A percentile compares a stretch with the other conserved stretches of the same genome.
Conservation (phyloP, 2,888 invertebrate species). For the Acanthoscelides obtectus region DNA sequence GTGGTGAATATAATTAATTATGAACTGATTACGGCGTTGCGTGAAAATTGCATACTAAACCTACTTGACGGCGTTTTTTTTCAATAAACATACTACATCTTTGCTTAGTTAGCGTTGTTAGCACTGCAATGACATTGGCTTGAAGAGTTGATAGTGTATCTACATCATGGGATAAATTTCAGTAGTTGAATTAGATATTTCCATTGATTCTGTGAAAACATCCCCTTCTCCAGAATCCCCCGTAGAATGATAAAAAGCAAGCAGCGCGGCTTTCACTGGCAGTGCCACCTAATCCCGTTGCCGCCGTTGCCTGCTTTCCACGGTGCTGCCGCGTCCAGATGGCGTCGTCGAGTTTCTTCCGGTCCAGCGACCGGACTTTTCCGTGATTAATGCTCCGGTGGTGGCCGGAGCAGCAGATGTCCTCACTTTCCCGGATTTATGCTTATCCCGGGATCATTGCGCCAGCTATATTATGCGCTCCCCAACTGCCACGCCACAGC, state of each 20-base stretch:
- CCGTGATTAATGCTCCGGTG: not conserved
- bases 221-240: too few relatives aligned
- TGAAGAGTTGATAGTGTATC: too few relatives aligned
- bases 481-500: not conserved
- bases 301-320: not conserved
- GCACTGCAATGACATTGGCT: too few relatives aligned
- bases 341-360: not conserved
- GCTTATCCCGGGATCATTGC: not conserved
- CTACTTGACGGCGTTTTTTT: too few relatives aligned
- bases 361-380: not conserved
- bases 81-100: too few relatives aligned
- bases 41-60: too few relatives aligned
- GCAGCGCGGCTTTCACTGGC: not conserved
- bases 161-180: too few relatives aligned
- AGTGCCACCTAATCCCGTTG: not conserved
- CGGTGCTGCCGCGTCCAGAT: not conserved
- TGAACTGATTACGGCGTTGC: too few relatives aligned
- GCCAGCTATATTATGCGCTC: not conserved
- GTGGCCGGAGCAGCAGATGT: not conserved
- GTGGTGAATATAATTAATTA: too few relatives aligned
- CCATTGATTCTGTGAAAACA: not conserved
- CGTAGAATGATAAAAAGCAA: not conserved
- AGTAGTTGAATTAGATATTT: too few relatives aligned
- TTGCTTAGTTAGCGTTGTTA: too few relatives aligned
- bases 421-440: not conserved